Base-by-base conservation (phyloP, 1,140 invertebrate species). In the Drosophila yakuba region DNA sequence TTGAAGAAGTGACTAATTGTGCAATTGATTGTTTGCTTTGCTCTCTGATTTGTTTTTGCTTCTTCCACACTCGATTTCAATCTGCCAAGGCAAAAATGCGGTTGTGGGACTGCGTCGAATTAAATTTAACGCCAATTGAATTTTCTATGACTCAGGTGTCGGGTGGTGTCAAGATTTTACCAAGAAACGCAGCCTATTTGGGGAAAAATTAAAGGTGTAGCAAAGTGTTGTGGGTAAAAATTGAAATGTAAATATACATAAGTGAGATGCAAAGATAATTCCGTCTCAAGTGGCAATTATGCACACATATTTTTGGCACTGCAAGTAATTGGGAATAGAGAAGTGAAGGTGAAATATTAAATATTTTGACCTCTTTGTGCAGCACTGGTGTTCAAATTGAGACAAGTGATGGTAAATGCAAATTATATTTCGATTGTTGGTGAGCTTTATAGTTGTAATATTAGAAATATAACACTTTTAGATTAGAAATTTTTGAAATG, bases 1-100 rank as follows among this genome's bases (percentile, higher is more conserved):
- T 86, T 86, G 66, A 82, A 55, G 71, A 72, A 88, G 79, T 86
- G 83, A 88, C 82, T 88, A 86, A 86, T 86, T 86, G 83, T 78
- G 59, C 82, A 84, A 85, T 80, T 85, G 62, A 63, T 80, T 79
- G 63, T 61, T 63, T 59, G 52, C 41, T 59, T 25, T 68, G 62
- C 61, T 55, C 35, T 51, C 35, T 52, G 73, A 50, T 54, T 60
- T 69, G 25, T 41, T 57, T 36, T 43, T 54, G 51, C 14, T 12
- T 41, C 11, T 67, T 43, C 36, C 54, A 63, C 54, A 63, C 43
- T 74, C 10, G 45, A 20, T 57, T 47, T 32, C 52, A 28, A 73
- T 67, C 74, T 44, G 45, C 56, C 72, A 77, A 81, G 78, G 78
- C 54, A 73, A 56, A 56, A 73, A 51, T 59, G 60, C 28, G 60